Conservation (phyloP, 2,113 vertebrate species). For the Rissa tridactyla region DNA sequence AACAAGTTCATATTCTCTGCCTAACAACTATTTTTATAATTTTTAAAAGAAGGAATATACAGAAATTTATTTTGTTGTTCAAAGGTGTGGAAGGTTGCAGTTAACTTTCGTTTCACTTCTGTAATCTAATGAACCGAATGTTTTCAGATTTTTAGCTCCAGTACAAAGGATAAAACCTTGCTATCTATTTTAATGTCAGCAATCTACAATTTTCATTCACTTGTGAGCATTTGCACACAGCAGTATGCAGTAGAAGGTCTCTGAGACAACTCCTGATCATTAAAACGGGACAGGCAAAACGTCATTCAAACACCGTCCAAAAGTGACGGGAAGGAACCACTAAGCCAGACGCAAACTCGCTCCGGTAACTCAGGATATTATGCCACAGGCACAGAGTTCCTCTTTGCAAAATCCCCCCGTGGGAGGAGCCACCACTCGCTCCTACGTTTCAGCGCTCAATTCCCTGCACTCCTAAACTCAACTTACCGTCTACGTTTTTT, state of each 20-base stretch:
- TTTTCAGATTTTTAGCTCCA: neutral
- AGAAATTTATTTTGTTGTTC: neutral
- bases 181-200: neutral
- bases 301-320: neutral
- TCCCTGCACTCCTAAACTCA: neutral
- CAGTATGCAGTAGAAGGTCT: neutral
- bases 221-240: accelerated
- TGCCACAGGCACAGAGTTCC: neutral
- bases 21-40: neutral
- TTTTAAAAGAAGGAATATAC: neutral
- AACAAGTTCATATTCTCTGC: neutral
- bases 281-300: neutral
- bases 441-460: neutral
- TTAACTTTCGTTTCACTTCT: neutral
- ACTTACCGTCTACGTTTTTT: accelerated
- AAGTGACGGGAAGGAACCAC: neutral
- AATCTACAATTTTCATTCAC: neutral
- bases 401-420: neutral
- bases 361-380: neutral
- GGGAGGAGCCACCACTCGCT: neutral
- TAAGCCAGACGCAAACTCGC: neutral
- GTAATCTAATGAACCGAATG: neutral
- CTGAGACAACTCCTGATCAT: neutral
- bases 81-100: neutral
- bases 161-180: neutral